Percentiles rank a stretch among this genome's conserved stretches.
Conservation (phyloP, 2,888 invertebrate species). For the Drosophila mettleri region DNA sequence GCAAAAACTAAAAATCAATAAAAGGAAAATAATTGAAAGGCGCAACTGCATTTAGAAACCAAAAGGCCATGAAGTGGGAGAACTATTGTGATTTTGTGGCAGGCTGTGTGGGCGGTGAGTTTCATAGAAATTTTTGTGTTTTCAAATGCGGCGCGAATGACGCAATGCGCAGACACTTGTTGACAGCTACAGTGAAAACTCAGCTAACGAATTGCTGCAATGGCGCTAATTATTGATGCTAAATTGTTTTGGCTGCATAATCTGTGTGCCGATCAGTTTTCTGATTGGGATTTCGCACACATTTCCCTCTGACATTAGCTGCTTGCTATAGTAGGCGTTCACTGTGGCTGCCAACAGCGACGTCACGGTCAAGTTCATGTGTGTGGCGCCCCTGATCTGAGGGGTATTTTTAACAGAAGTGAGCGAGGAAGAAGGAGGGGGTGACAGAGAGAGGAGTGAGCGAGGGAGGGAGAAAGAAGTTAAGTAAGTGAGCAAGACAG, state of each 20-base stretch:
- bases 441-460: not conserved
- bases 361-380: conserved; percentile 80
- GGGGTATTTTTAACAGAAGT: conserved; percentile 32
- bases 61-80: conserved; percentile 81
- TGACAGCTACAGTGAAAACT: conserved; percentile 23
- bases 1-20: conserved; percentile 58
- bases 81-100: conserved; percentile 86
- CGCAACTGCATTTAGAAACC: conserved; percentile 30
- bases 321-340: not conserved
- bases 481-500: not conserved
- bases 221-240: not conserved
- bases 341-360: conserved; percentile 16
- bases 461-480: not conserved
- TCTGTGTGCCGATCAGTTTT: no score
- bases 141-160: conserved; percentile 43
- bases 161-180: conserved; percentile 68
- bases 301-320: not conserved
- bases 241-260: no score
- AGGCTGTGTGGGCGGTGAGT: conserved; percentile 87
- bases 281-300: no score
- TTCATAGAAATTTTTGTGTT: not conserved
- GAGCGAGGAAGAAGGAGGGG: not conserved
- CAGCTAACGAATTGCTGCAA: not conserved
- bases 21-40: conserved; percentile 1
- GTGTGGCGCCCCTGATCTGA: conserved; percentile 69